These are phyloP conservation scores for Florisuga fusca DNA, from an alignment of 2,797 vertebrate species.

Conservation along the genomic window DNA sequence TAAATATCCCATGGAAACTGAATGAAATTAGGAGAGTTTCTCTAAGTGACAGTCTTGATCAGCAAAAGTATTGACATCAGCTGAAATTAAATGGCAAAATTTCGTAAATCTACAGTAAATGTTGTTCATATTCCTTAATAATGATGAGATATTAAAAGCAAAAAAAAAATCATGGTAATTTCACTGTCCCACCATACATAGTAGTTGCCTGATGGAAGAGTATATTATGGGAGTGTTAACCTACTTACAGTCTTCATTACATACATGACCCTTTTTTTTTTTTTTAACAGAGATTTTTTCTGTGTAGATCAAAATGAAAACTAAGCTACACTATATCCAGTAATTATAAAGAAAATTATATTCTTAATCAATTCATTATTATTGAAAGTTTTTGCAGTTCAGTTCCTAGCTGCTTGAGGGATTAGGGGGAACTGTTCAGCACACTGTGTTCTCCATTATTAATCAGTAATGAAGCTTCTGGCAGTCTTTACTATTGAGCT, in stretches of 20 bases:
- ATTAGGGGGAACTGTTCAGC: constrained; percentile 21
- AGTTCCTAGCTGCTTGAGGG: constrained; percentile 31
- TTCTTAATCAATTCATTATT: constrained; percentile 5
- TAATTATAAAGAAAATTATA: background rate
- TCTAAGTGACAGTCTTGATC: background rate
- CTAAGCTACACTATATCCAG: background rate
- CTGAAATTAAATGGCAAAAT: background rate
- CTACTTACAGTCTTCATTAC: background rate
- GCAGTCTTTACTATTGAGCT: constrained; percentile 57
- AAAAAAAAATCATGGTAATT: background rate
- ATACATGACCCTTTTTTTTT: rapidly evolving
- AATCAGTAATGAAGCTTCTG: constrained; percentile 66
- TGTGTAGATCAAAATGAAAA: background rate
- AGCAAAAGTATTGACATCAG: constrained; percentile 17
- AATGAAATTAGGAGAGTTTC: background rate
- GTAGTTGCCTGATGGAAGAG: background rate
- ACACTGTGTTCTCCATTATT: constrained; percentile 59
- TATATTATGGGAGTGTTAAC: background rate
- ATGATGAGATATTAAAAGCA: background rate
- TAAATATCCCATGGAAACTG: constrained; percentile 5
- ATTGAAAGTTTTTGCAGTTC: constrained; percentile 25
- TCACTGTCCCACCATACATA: background rate
- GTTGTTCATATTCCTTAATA: background rate
- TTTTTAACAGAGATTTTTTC: background rate
- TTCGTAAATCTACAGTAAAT: background rate